These are phyloP conservation scores for Diachasmimorpha longicaudata DNA, from an alignment of 1,140 invertebrate species.

Conservation along the genomic window DNA sequence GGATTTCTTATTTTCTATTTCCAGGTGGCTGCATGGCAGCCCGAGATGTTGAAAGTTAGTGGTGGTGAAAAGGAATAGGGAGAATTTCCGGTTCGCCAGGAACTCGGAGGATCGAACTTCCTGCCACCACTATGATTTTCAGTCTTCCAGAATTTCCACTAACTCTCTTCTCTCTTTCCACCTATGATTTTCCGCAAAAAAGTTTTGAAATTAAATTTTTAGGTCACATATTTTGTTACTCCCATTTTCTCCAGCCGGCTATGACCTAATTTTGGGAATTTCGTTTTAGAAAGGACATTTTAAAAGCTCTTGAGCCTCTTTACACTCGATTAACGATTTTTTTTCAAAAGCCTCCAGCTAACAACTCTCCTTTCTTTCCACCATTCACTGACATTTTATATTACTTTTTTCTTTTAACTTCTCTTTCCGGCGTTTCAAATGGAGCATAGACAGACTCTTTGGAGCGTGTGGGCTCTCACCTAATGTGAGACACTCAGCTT, in stretches of 20 bases:
- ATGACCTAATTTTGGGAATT: neutral
- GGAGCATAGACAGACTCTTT: neutral
- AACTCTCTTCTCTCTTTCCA: neutral
- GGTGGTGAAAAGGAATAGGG: constrained; percentile 12
- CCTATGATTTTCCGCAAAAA: no score
- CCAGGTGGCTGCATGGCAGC: neutral
- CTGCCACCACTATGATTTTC: constrained; percentile 7
- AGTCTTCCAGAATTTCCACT: neutral
- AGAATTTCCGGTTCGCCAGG: constrained; percentile 26
- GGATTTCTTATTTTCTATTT: neutral
- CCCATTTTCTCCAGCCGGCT: neutral
- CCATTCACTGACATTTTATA: neutral
- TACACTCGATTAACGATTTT: constrained; percentile 22
- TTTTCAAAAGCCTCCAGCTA: neutral
- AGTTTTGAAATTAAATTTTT: no score
- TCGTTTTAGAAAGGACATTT: constrained; percentile 2
- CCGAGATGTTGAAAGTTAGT: neutral
- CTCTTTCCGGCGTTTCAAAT: constrained; percentile 1
- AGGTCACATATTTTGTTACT: no score
- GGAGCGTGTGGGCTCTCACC: neutral
- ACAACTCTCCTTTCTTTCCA: neutral
- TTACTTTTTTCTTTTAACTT: neutral
- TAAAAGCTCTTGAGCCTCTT: constrained; percentile 14
- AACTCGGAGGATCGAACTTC: constrained; percentile 22
- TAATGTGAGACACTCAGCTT: constrained; percentile 14